These are phyloP conservation scores for Apodemus sylvaticus DNA, from an alignment of 2,113 vertebrate species.

Conservation along the genomic window DNA sequence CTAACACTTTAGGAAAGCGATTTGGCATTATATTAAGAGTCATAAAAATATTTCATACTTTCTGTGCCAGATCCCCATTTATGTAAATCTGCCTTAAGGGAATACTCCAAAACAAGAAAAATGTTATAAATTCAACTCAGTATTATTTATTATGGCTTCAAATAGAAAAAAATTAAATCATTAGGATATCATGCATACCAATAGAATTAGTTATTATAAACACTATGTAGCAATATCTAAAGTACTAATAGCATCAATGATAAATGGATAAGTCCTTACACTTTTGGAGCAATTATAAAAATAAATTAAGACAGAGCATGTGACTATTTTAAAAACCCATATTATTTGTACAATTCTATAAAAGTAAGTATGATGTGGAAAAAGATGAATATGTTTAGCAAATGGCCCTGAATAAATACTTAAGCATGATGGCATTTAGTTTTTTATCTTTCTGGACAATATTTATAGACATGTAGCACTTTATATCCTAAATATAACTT, in stretches of 20 bases:
- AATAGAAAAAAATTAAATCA: conserved; percentile 47
- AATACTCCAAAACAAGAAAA: conserved; percentile 53
- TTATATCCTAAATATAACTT: conserved; percentile 40
- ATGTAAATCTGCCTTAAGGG: conserved; percentile 54
- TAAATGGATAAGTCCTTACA: not conserved
- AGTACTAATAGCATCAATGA: conserved; percentile 27
- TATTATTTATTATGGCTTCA: conserved; percentile 37
- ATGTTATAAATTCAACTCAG: conserved; percentile 42
- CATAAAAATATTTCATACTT: conserved; percentile 64
- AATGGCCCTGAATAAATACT: not conserved
- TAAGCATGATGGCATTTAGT: not conserved
- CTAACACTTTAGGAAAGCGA: conserved; percentile 57
- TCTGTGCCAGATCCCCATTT: conserved; percentile 49
- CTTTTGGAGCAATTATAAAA: conserved; percentile 25
- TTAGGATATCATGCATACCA: conserved; percentile 26
- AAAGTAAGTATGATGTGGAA: not conserved
- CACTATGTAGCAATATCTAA: not conserved
- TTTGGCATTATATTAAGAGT: conserved; percentile 53
- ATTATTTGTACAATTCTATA: conserved; percentile 6
- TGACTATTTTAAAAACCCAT: not conserved
- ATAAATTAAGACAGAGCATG: conserved; percentile 34
- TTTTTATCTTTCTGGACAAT: conserved; percentile 12
- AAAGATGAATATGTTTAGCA: conserved; percentile 7
- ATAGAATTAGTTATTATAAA: conserved; percentile 42
- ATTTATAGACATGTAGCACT: not conserved